Conservation (phyloP, 2,113 vertebrate species). For the Ptilonorhynchus violaceus region DNA sequence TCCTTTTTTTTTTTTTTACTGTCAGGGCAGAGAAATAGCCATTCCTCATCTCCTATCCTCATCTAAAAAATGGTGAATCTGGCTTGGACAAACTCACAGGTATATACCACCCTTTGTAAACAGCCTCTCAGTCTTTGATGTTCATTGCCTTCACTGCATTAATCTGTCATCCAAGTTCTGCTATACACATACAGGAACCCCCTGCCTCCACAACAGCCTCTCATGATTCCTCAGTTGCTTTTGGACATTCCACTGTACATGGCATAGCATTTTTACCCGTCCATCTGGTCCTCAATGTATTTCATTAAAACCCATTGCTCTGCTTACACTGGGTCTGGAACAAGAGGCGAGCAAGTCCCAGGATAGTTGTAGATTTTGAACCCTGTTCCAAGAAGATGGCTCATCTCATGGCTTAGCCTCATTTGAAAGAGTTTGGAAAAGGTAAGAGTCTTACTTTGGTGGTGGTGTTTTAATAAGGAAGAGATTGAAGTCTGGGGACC, state of each 20-base stretch:
- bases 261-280: not conserved
- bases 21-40: not conserved
- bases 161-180: not conserved
- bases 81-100: not conserved
- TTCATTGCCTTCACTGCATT: not conserved
- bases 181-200: not conserved
- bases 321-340: not conserved
- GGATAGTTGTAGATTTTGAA: not conserved
- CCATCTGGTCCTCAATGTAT: not conserved
- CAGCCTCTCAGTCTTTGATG: not conserved
- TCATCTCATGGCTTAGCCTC: not conserved
- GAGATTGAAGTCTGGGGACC: not conserved
- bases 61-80: not conserved
- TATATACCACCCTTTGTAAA: not conserved
- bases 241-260: not conserved
- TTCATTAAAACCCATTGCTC: not conserved
- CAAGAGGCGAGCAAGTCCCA: not conserved
- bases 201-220: not conserved
- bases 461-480: not conserved
- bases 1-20: not conserved
- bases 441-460: not conserved
- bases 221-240: not conserved
- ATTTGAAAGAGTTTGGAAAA: not conserved
- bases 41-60: not conserved
- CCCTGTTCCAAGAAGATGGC: not conserved